phyloP scores from a whole-genome alignment of 2,113 vertebrate species.

The Origma solitaria region DNA sequence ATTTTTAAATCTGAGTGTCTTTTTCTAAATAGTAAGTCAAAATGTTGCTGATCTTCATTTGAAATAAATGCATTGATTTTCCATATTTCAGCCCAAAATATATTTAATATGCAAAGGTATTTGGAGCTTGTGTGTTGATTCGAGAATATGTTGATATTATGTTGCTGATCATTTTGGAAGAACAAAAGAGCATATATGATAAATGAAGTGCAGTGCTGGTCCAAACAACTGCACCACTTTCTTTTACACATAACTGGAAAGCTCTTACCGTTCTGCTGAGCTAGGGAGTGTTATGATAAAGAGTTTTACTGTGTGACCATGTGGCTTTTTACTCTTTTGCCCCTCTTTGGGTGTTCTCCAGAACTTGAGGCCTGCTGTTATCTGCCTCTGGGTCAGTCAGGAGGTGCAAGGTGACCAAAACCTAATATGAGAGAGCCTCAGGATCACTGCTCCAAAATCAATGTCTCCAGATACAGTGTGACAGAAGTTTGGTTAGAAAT shows the following conservation, averaged over 20 bases:
- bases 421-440: neutral
- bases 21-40: neutral
- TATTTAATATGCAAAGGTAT: neutral
- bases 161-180: neutral
- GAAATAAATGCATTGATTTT: constrained; percentile 1
- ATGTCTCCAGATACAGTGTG: neutral
- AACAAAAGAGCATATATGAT: neutral
- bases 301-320: neutral
- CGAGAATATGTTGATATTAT: neutral
- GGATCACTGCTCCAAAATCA: neutral
- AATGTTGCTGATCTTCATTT: neutral
- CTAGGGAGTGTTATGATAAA: neutral
- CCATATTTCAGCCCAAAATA: neutral
- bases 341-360: neutral
- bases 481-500: neutral
- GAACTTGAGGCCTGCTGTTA: neutral
- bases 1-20: neutral
- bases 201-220: neutral
- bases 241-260: neutral
- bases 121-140: neutral
- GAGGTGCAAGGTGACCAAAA: neutral
- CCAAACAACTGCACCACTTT: neutral
- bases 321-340: neutral
- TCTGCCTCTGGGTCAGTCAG: neutral
- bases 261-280: neutral